Percentiles rank a stretch among this genome's conserved stretches.
Conservation (phyloP, 2,113 vertebrate genomes). For the Mirounga angustirostris region DNA sequence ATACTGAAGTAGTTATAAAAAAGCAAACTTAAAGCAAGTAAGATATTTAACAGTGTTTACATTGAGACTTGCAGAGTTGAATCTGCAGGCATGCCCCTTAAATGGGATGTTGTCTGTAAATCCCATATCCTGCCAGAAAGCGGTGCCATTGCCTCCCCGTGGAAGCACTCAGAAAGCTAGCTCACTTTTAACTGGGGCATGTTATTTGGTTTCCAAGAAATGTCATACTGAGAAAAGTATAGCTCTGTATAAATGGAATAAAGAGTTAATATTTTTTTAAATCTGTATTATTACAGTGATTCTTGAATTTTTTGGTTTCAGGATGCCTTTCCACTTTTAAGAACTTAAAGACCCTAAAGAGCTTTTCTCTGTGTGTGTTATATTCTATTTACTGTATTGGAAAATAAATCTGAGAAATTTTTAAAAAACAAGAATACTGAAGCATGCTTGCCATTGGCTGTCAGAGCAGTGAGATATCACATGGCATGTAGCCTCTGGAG, state of each 20-base stretch:
- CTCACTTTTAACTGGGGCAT: not conserved
- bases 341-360: not conserved
- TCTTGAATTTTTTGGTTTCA: not conserved
- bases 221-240: not conserved
- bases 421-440: not conserved
- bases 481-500: not conserved
- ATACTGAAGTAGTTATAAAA: not conserved
- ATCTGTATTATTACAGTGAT: not conserved
- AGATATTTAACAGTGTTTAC: not conserved
- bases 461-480: not conserved
- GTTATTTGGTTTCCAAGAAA: slow-evolving; percentile 13
- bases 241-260: not conserved
- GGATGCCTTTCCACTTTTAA: not conserved
- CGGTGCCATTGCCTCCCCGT: not conserved
- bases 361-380: not conserved
- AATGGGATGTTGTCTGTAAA: not conserved
- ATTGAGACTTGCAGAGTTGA: not conserved
- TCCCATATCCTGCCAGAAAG: not conserved
- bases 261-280: not conserved
- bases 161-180: not conserved
- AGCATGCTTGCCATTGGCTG: not conserved
- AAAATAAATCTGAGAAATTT: not conserved
- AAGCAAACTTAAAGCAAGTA: not conserved
- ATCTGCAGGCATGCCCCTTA: not conserved
- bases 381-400: not conserved